Percentiles rank a stretch among this genome's conserved stretches.
Evolutionary conservation across 2,113 vertebrate genomes (phyloP).

Genomic region (Boulengeromyrus knoepffleri): DNA sequence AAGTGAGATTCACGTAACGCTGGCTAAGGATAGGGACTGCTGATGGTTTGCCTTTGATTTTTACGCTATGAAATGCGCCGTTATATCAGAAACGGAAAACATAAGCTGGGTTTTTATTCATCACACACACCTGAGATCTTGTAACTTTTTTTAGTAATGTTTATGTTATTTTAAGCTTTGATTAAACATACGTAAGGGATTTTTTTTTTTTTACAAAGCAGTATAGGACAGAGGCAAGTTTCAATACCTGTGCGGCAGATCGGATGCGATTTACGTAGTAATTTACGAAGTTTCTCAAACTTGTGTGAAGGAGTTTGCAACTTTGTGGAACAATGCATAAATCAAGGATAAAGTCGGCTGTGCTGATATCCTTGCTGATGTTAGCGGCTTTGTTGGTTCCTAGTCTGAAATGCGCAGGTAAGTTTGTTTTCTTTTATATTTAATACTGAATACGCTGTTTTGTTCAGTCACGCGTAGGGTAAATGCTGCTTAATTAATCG

Average conservation of each 20-base stretch:
- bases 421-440: slow-evolving; percentile 21
- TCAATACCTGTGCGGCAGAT: slow-evolving; percentile 25
- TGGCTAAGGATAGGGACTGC: slow-evolving; percentile 8
- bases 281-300: slow-evolving; percentile 4
- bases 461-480: neutral
- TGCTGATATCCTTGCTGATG: slow-evolving; percentile 30
- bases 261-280: slow-evolving; percentile 33
- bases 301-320: slow-evolving; percentile 12
- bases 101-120: slow-evolving; percentile 17
- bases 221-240: neutral
- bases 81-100: slow-evolving; percentile 26
- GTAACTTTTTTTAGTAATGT: neutral
- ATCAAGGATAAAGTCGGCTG: slow-evolving; percentile 31
- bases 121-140: slow-evolving; percentile 29
- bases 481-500: neutral
- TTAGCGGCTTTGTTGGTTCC: slow-evolving; percentile 37
- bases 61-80: slow-evolving; percentile 33
- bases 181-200: neutral
- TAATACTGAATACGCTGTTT: neutral
- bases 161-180: neutral
- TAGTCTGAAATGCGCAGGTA: slow-evolving; percentile 44
- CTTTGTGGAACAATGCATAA: slow-evolving; percentile 31
- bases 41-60: slow-evolving; percentile 8
- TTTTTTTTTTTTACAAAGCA: neutral
- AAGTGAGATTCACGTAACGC: slow-evolving; percentile 18